Percentiles rank a stretch among this genome's conserved stretches.
Conservation (phyloP, 2,888 invertebrate species). For the Trissonchulus latispiculum region DNA sequence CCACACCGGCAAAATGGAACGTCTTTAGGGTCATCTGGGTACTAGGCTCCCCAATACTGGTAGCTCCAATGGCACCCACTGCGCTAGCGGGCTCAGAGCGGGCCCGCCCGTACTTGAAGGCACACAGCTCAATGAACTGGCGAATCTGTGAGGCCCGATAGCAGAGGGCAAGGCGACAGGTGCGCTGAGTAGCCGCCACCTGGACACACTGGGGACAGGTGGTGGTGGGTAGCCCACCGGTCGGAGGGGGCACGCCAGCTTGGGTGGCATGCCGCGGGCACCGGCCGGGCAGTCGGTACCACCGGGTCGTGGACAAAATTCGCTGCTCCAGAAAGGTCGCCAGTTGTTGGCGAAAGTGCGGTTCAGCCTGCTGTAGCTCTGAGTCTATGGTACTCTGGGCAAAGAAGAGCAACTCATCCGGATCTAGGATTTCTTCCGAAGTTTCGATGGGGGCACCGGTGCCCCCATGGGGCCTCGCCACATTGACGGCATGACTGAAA, state of each 20-base stretch:
- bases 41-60: constrained; percentile 97
- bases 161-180: constrained; percentile 36
- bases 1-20: constrained; percentile 99
- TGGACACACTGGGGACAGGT: background rate
- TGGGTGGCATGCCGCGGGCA: background rate
- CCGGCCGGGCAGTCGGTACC: background rate
- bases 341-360: constrained; percentile 65
- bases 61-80: constrained; percentile 91
- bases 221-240: background rate
- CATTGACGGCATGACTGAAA: background rate
- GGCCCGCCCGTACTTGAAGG: constrained; percentile 56
- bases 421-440: constrained; percentile 5
- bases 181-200: background rate
- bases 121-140: constrained; percentile 67
- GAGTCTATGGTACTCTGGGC: constrained; percentile 27
- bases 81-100: constrained; percentile 61
- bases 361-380: constrained; percentile 52
- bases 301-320: background rate
- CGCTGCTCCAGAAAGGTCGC: constrained; percentile 44
- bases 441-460: no score
- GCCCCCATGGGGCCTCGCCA: background rate
- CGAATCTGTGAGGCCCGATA: constrained; percentile 61
- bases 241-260: background rate
- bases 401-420: constrained; percentile 18
- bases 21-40: constrained; percentile 99